Conservation (phyloP, 2,797 vertebrate species). For the Neolamprologus multifasciatus region DNA sequence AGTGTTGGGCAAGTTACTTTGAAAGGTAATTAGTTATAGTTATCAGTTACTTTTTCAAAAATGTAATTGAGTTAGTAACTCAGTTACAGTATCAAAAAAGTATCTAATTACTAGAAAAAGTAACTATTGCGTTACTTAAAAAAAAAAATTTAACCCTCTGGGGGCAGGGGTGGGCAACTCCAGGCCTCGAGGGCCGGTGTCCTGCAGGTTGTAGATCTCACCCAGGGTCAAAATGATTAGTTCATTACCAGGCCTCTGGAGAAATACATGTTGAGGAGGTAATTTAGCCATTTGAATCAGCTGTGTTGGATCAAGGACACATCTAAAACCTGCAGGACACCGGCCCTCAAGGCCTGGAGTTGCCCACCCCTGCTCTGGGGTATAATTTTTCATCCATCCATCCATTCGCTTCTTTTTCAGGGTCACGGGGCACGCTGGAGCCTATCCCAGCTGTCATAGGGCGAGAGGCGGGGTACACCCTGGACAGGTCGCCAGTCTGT, state of each 20-base stretch:
- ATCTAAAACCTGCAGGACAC: background rate
- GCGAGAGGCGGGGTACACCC: too few relatives aligned
- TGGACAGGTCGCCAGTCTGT: too few relatives aligned
- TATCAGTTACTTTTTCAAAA: background rate
- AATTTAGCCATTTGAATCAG: background rate
- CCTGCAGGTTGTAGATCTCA: background rate
- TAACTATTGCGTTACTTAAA: background rate
- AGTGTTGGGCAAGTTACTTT: background rate
- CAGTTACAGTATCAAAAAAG: background rate
- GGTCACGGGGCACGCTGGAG: too few relatives aligned
- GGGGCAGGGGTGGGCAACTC: background rate
- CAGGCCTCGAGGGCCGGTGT: accelerated
- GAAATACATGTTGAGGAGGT: background rate
- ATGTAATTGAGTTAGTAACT: background rate
- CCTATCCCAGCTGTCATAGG: too few relatives aligned
- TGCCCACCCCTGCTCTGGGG: background rate
- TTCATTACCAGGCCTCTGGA: background rate
- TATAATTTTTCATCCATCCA: background rate
- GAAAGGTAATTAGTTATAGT: background rate
- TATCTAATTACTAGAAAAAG: background rate
- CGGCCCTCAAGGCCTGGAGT: background rate
- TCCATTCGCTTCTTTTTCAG: too few relatives aligned
- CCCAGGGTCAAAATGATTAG: accelerated
- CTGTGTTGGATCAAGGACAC: background rate
- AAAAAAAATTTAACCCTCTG: background rate